Evolutionary conservation across 2,113 vertebrate genomes (phyloP).

Genomic region (Stictonetta naevosa): DNA sequence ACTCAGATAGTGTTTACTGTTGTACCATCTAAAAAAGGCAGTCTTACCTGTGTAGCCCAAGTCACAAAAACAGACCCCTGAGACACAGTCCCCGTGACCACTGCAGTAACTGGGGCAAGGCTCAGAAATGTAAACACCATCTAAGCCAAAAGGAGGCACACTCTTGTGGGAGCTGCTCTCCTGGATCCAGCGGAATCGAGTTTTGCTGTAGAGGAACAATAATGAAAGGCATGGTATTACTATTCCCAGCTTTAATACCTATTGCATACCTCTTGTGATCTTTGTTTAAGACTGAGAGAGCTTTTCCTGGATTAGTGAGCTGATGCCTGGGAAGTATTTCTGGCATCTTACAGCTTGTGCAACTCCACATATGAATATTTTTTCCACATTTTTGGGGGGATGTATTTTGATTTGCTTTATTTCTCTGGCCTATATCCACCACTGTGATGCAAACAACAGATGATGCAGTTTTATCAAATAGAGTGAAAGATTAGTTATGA

Average conservation of each 20-base stretch:
- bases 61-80: slow-evolving; percentile 97
- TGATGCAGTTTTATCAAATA: not conserved
- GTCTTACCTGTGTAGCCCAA: slow-evolving; percentile 92
- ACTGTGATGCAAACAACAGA: not conserved
- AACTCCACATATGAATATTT: not conserved
- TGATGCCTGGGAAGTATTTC: not conserved
- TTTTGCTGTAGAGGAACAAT: slow-evolving; percentile 83
- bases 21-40: not conserved
- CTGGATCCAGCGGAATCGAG: slow-evolving; percentile 97
- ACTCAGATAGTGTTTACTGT: not conserved
- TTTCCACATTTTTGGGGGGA: not conserved
- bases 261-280: not conserved
- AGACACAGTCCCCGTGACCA: slow-evolving; percentile 94
- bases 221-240: accelerated
- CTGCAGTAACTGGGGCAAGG: slow-evolving; percentile 94
- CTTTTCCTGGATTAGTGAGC: not conserved
- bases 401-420: not conserved
- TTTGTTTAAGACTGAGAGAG: not conserved
- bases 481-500: not conserved
- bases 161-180: slow-evolving; percentile 91
- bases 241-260: not conserved
- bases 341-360: not conserved
- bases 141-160: slow-evolving; percentile 89
- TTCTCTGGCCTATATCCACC: not conserved
- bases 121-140: slow-evolving; percentile 96